Evolutionary conservation across 2,113 vertebrate species (phyloP), one percentile per base, ranked within the genome.

Genomic region (Tiliqua scincoides): DNA sequence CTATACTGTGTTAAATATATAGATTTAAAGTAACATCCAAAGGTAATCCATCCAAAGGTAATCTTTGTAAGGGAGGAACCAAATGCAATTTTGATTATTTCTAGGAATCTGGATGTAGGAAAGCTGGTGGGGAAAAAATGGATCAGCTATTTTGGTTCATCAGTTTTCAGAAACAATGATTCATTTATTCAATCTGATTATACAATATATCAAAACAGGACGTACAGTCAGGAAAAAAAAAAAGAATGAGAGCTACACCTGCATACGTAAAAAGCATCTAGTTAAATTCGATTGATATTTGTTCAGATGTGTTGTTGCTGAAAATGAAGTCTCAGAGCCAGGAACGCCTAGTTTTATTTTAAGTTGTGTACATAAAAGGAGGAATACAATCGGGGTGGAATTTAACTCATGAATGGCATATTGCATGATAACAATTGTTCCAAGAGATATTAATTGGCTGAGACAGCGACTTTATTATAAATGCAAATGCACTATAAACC

Each of bases 401-500:
- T 74, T 77, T 2, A 85, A 85, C 85, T 79, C 0, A 1, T 18
- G 32, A 54, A 84, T 91, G 43, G 65, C 3, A 17, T 67, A 52
- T 43, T 84, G 80, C 0, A 11, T 32, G 7, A 87, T 21, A 15
- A 87, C 12, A 88, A 89, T 82, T 72, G 63, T n/a, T 82, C 85
- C 32, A 62, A 75, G 63, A 88, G 72, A 82, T 48, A 83, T 76
- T 63, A 79, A 61, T 30, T 83, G 62, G 71, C 52, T 82, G 80
- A 84, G 1, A 23, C 23, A 62, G 83, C 92, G 85, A 73, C 1
- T 73, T 89, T 81, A 20, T 48, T 80, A 67, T 43, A 83, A 68
- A 86, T 17, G 15, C 52, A 89, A 90, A 89, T 9, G 37, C 1
- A 72, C 88, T 91, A 61, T 87, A 94, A 84, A 89, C 72, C 25